Evolutionary conservation across 37 sponge, comb jelly and placozoan genomes (phyloP), one percentile per base, ranked within the genome.

Genomic region (Cladorhizidae sp.): DNA sequence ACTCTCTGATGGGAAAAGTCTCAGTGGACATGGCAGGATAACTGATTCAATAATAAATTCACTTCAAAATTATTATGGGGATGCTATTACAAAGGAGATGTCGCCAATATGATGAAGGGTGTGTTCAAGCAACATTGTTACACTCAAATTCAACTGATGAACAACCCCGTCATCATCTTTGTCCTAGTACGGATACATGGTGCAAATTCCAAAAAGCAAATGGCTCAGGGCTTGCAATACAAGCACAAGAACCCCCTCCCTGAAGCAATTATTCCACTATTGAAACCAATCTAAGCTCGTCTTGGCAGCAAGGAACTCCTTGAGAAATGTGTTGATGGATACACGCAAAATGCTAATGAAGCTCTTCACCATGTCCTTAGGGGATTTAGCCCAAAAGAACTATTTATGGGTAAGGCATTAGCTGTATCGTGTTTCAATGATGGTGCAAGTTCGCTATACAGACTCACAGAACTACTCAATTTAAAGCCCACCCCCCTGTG

Each of bases 21-120:
- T 83, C 51, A 75, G 83, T 39, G 83, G 83, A 38, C 31, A 40
- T 35, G 83, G 83, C 0, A 50, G 75, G 40, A 54, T 83, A 0
- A 83, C 74, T 5, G 64, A 82, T 59, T 17, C 43, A 31, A 0
- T 62, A 40, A 64, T 74, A 0, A 40, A 83, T 58, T 57, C 61
- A 21, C 52, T 83, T 14, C 75, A 83, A 38, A 83, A 83, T 49
- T 83, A 83, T 29, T 83, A 83, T 64, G 83, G 83, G 6, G 55
- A 73, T 8, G 74, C 83, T 12, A 83, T 83, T 11, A 83, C 32
- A 33, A 22, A n/a, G 75, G 75, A 0, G 67, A 74, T 49, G 25
- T 83, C 12, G 31, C 63, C 18, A 40, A 33, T 23, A 83, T 83
- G 83, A 83, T n/a, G n/a, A n/a, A n/a, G n/a, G n/a, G n/a, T n/a